These are phyloP conservation scores for Lithobius niger DNA, from an alignment of 1,140 invertebrate genomes.

Conservation along the genomic window DNA sequence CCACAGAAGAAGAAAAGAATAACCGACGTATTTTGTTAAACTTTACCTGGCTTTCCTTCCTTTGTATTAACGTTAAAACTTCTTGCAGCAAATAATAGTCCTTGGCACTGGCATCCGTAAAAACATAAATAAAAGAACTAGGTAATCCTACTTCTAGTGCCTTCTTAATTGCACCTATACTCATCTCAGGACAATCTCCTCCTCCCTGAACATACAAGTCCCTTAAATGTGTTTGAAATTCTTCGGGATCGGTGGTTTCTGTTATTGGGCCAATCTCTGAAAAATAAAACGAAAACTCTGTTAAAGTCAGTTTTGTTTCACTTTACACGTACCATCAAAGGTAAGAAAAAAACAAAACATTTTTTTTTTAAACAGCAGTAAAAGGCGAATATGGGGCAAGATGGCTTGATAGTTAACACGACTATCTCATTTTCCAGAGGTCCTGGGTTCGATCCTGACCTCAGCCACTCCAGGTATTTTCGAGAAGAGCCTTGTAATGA, in stretches of 20 bases:
- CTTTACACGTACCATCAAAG: too few species aligned
- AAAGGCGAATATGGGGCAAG: too few species aligned
- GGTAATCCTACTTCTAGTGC: conserved; percentile 49
- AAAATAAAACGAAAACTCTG: conserved; percentile 12
- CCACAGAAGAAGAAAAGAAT: conserved; percentile 4
- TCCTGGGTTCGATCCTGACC: too few species aligned
- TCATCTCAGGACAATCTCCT: conserved; percentile 61
- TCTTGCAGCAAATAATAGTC: conserved; percentile 46
- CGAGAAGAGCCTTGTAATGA: too few species aligned
- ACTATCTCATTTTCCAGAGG: too few species aligned
- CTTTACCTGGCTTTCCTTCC: conserved; percentile 51
- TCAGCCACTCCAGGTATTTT: too few species aligned
- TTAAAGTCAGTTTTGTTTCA: too few species aligned
- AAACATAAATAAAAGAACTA: conserved; percentile 56
- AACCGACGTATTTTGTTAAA: background rate
- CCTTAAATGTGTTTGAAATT: conserved; percentile 42
- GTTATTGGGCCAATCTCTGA: conserved; percentile 47
- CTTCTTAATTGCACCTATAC: conserved; percentile 45
- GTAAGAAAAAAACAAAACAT: too few species aligned
- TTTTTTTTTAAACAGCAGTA: too few species aligned
- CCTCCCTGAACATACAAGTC: conserved; percentile 49
- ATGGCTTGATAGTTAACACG: too few species aligned
- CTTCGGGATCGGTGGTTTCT: conserved; percentile 42
- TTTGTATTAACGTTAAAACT: conserved; percentile 49
- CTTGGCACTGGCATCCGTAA: conserved; percentile 56